phyloP scores from a whole-genome alignment of 2,113 vertebrate genomes.

The Oreochromis aureus region DNA sequence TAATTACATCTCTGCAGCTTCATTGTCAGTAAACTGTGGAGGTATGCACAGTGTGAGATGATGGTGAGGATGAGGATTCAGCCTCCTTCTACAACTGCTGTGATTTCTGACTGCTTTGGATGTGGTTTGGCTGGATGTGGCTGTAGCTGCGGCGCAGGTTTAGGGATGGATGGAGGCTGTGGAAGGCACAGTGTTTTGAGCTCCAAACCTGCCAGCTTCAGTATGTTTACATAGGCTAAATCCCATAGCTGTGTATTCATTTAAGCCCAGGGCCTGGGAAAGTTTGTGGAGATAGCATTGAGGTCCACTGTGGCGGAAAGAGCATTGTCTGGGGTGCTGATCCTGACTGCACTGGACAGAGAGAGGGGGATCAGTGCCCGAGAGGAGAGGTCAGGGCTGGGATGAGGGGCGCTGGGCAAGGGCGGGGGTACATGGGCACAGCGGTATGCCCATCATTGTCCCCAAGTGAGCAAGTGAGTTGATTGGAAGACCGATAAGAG shows the following conservation, averaged over 20 bases:
- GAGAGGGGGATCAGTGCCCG: conserved; percentile 37
- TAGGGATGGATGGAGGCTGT: background rate
- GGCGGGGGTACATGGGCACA: conserved; percentile 14
- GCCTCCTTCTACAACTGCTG: background rate
- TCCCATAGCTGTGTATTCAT: conserved; percentile 51
- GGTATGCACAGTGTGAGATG: background rate
- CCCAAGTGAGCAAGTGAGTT: conserved; percentile 12
- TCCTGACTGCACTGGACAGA: conserved; percentile 53
- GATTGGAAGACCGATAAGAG: conserved; percentile 36
- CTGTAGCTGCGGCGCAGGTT: background rate
- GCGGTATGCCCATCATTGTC: conserved; percentile 54
- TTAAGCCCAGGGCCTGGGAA: conserved; percentile 76
- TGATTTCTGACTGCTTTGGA: background rate
- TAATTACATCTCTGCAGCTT: background rate
- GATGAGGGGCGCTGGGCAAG: conserved; percentile 11
- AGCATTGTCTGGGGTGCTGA: conserved; percentile 65
- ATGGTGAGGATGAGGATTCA: background rate
- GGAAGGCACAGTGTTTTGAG: background rate
- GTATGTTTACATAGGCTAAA: conserved; percentile 69
- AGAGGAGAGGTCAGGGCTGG: conserved; percentile 40
- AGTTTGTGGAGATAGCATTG: conserved; percentile 70
- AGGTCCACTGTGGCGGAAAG: conserved; percentile 70
- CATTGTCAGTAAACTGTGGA: background rate
- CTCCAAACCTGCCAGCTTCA: conserved; percentile 34
- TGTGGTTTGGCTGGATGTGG: background rate